Evolutionary conservation across 2,888 invertebrate genomes (phyloP), one percentile per base, ranked within the genome.

Genomic region (Erebia aethiops): DNA sequence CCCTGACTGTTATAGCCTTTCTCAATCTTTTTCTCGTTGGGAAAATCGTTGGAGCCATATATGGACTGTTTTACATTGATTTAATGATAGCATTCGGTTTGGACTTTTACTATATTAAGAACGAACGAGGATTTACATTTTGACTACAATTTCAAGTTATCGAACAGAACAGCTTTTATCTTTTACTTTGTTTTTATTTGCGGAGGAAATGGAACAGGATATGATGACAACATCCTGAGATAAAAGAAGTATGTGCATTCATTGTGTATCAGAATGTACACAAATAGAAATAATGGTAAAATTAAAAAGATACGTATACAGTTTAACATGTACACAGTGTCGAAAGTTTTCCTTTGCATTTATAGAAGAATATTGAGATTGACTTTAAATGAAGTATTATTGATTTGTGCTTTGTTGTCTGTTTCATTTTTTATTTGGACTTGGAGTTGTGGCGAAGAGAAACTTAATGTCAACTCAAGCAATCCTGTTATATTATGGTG

Each of bases 401-500:
- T 81, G 70, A 77, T 70, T 78, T 72, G 77, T 74, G 58, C 82
- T 67, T 66, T 84, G 58, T 69, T 81, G 63, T 72, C 80, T 21
- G 18, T 82, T 49, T 60, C 85, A 16, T 72, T 79, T 60, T 71
- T 84, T n/a, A 54, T 84, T 70, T 84, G 76, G 77, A 78, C 65
- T 49, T 80, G 74, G 67, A 75, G 67, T 75, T 73, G 79, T 73
- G 70, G 65, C 26, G 69, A 72, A 43, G 67, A 70, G 18, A 67
- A 68, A 70, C 63, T 43, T 54, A 74, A n/a, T 76, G 77, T 76
- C 67, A 67, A 58, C 14, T 63, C 75, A 14, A 69, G 77, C 49
- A 80, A 84, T 76, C 91, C 91, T 54, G 79, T 84, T 4, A 85
- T 93, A 73, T 67, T 92, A 16, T 93, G 93, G 93, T 93, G 93